phyloP scores from a whole-genome alignment of 2,888 invertebrate species.

The Plebejus melissa region DNA sequence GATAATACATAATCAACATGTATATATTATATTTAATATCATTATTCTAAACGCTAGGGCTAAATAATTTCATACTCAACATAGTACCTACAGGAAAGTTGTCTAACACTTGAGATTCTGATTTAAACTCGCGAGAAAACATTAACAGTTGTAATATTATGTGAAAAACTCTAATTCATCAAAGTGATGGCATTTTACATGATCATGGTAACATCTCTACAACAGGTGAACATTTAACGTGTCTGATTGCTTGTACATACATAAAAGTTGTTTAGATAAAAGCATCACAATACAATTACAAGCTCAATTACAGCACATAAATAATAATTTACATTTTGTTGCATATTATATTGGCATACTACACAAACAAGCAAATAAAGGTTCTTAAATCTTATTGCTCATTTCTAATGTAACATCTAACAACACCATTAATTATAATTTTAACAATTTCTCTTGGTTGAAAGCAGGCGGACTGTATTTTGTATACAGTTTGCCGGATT shows the following conservation, averaged over 20 bases:
- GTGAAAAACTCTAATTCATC: conserved; percentile 34
- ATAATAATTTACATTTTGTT: conserved; percentile 27
- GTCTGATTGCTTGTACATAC: background rate
- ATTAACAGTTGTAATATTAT: conserved; percentile 36
- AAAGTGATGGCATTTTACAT: conserved; percentile 34
- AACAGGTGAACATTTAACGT: conserved; percentile 7
- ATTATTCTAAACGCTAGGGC: conserved; percentile 54
- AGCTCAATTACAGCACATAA: conserved; percentile 28
- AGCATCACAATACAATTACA: conserved; percentile 20
- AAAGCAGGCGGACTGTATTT: background rate
- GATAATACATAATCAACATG: conserved; percentile 59
- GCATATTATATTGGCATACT: conserved; percentile 27
- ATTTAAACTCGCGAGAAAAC: conserved; percentile 41
- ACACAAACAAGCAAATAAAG: conserved; percentile 24
- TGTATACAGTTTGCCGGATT: background rate
- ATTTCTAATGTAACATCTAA: conserved; percentile 22
- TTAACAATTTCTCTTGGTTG: conserved; percentile 15
- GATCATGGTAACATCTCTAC: conserved; percentile 29
- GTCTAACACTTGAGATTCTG: conserved; percentile 51
- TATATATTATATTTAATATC: conserved; percentile 62
- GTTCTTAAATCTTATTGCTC: conserved; percentile 20
- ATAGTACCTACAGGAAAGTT: conserved; percentile 46
- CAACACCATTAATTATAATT: conserved; percentile 20
- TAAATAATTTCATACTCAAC: conserved; percentile 41
- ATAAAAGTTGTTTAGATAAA: background rate